A percentile compares a stretch with the other conserved stretches of the same genome.
Conservation (phyloP, 2,888 invertebrate species). For the Spialia ferax region DNA sequence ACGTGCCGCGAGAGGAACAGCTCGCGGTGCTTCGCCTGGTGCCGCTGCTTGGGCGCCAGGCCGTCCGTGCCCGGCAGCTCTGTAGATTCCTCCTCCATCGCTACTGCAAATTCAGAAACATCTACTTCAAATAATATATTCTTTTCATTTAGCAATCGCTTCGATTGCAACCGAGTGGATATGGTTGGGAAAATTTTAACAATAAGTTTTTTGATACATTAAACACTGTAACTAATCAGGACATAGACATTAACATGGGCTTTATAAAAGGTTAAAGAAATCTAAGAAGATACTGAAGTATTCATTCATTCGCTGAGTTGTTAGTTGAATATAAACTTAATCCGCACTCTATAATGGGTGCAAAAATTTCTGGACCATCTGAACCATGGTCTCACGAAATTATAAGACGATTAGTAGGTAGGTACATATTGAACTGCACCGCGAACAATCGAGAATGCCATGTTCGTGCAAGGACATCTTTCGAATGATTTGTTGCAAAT, state of each 20-base stretch:
- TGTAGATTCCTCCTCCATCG: conserved; percentile 89
- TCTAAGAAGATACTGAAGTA: no score
- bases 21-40: conserved; percentile 99
- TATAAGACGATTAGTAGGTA: not conserved
- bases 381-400: no score
- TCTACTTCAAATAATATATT: conserved; percentile 45
- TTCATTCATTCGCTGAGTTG: no score
- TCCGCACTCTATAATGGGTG: no score
- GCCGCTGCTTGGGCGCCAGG: conserved; percentile 94
- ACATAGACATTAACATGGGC: no score
- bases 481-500: conserved; percentile 27
- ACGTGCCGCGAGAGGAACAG: conserved; percentile 98
- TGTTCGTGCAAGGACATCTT: conserved; percentile 39
- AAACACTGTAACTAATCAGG: no score
- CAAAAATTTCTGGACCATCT: not conserved
- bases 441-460: conserved; percentile 27
- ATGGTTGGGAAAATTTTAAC: not conserved
- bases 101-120: conserved; percentile 78
- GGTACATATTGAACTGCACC: not conserved
- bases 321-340: no score
- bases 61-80: conserved; percentile 88
- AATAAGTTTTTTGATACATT: no score
- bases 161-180: conserved; percentile 8
- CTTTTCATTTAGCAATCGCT: conserved; percentile 12
- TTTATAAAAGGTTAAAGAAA: no score